Evolutionary conservation across 2,888 invertebrate genomes (phyloP), one percentile per base, ranked within the genome.

Genomic region (Buathra laborator): DNA sequence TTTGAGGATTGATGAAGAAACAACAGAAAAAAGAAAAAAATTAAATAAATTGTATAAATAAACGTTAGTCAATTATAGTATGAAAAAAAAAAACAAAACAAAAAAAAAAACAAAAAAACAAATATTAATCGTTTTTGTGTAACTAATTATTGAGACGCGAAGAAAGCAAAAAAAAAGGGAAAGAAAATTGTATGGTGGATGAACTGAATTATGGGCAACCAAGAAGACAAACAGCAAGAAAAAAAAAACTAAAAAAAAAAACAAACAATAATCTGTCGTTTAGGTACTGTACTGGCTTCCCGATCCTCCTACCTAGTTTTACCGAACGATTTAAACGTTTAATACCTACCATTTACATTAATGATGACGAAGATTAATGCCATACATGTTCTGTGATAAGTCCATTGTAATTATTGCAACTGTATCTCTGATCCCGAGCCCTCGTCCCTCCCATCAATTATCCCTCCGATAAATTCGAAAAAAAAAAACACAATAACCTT

Each of bases 311-410:
- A 93, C 90, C 90, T 93, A 93, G 93, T 93, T 93, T 90, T 92
- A 93, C 90, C 90, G 89, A 91, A 90, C 88, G 89, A 91, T 91
- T 90, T 91, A 91, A 91, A 90, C 91, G 89, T 87, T 88, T 87
- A 90, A 90, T 90, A 90, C 87, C 88, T 88, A 92, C 90, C 90
- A 88, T 91, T 92, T 91, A 91, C 92, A 89, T 89, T 90, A 91
- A 92, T 90, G 90, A 92, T 90, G 92, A 93, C 89, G 92, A 93
- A 90, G 91, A 93, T 93, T 93, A 94, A 94, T 94, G 94, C 94
- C 94, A 94, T 94, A 94, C 93, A 93, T 94, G 93, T 94, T 94
- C 94, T 94, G 94, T 94, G 94, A 94, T 94, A 94, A 94, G 94
- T 94, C 93, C 93, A 93, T 92, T 94, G 92, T 93, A 93, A 93